Percentiles rank a stretch among this genome's conserved stretches.
Evolutionary conservation across 1,140 invertebrate species (phyloP).

Genomic region (Drosophila mojavensis): DNA sequence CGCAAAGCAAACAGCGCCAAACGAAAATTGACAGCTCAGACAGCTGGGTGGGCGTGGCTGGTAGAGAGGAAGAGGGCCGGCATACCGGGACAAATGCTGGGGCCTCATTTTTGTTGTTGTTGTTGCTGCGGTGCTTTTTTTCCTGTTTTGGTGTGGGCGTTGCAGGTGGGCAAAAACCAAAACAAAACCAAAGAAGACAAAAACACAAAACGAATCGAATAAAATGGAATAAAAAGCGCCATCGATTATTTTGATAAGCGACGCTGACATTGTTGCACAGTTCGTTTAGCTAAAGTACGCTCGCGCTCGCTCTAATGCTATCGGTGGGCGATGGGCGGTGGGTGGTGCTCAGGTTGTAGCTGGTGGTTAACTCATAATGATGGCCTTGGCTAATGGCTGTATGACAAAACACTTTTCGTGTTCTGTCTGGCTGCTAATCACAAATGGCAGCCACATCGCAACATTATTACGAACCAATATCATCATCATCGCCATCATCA

Average conservation of each 20-base stretch:
- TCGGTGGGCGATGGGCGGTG: slow-evolving; percentile 1
- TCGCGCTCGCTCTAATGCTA: slow-evolving; percentile 11
- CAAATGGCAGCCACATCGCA: slow-evolving; percentile 40
- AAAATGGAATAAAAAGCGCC: slow-evolving; percentile 12
- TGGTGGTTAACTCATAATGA: slow-evolving; percentile 45
- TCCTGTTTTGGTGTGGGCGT: no score
- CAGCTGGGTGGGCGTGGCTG: slow-evolving; percentile 26
- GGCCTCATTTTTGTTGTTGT: no score
- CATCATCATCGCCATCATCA: slow-evolving; percentile 20
- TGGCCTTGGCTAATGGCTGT: slow-evolving; percentile 62
- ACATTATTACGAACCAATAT: slow-evolving; percentile 24
- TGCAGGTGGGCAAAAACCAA: no score
- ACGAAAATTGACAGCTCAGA: slow-evolving; percentile 74
- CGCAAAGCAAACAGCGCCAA: slow-evolving; percentile 62
- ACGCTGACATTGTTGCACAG: slow-evolving; percentile 59
- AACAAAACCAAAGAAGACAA: no score
- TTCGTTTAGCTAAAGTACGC: slow-evolving; percentile 41
- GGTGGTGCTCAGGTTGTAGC: slow-evolving; percentile 9
- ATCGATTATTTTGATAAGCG: slow-evolving; percentile 78
- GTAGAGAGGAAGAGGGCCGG: not conserved
- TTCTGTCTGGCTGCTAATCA: slow-evolving; percentile 55
- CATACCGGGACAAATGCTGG: no score
- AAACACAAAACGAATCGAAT: no score
- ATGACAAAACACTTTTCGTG: slow-evolving; percentile 64
- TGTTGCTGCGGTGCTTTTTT: no score